Percentiles rank a stretch among this genome's conserved stretches.
phyloP scores from a whole-genome alignment of 2,888 invertebrate species.

The Eutolmus rufibarbis region DNA sequence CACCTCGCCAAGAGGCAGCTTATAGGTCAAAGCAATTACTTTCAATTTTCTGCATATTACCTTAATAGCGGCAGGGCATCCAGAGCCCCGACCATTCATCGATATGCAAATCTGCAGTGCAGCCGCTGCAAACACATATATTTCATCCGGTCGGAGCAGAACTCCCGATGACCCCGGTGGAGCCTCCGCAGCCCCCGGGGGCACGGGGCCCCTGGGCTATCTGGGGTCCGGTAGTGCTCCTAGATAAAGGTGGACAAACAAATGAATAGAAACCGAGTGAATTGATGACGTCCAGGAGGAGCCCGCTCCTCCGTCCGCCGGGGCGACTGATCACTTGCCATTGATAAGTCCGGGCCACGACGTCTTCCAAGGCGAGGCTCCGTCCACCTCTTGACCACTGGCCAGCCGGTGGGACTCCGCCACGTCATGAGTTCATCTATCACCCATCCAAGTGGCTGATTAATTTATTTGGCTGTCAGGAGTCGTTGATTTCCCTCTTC shows the following conservation, averaged over 20 bases:
- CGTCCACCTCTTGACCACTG: conserved; percentile 44
- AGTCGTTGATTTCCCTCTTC: conserved; percentile 49
- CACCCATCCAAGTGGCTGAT: conserved; percentile 51
- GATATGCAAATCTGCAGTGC: conserved; percentile 26
- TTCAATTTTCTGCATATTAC: conserved; percentile 38
- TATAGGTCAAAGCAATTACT: conserved; percentile 35
- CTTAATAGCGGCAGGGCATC: not conserved
- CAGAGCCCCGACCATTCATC: conserved; percentile 12
- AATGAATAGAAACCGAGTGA: conserved; percentile 16
- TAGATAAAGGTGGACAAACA: conserved; percentile 27
- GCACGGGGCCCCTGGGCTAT: not conserved
- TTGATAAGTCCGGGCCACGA: conserved; percentile 30
- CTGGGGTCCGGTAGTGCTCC: conserved; percentile 27
- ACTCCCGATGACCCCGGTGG: conserved; percentile 5
- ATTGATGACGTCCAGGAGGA: conserved; percentile 26
- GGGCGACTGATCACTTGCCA: conserved; percentile 23
- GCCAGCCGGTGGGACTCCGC: conserved; percentile 41
- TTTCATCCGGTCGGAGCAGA: not conserved
- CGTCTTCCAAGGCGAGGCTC: conserved; percentile 46
- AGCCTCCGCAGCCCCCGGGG: not conserved
- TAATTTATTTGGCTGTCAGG: conserved; percentile 52
- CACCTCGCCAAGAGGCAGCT: not conserved
- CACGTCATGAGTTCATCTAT: conserved; percentile 52
- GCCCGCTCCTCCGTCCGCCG: not conserved
- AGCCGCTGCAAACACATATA: conserved; percentile 16